Evolutionary conservation across 1,140 invertebrate species (phyloP), one percentile per base, ranked within the genome.

Genomic region (Papilio machaon): DNA sequence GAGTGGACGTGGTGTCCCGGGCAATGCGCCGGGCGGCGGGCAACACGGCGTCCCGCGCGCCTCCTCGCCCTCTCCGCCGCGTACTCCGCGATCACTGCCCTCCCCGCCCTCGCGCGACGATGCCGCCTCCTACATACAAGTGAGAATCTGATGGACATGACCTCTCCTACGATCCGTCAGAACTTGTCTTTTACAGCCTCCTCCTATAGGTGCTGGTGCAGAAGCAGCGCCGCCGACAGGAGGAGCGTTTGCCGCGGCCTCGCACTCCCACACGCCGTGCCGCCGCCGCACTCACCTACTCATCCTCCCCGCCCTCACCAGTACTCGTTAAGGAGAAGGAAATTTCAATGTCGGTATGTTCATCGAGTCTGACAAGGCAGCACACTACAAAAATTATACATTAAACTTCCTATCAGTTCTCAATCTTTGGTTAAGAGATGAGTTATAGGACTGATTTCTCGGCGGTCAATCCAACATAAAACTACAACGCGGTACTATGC

Each of bases 101-200:
- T 74, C 81, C 11, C 76, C 52, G 52, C 75, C 75, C 5, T 58
- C 75, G 49, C 75, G 60, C 60, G 83, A 84, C 23, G 79, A 81
- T n/a, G 76, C 81, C 3, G 77, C 80, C 17, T 84, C 83, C 10
- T 84, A 84, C 38, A 77, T 84, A 7, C 83, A 84, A 74, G 83
- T 84, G 5, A 7, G 4, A 15, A 13, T 52, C 15, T 7, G 49
- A 15, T 10, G 38, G 30, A 73, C 70, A 6, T 73, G 35, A 67
- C 38, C 5, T 49, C n/a, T n/a, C 19, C 2, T 46, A 47, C 0
- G 11, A 46, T 74, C 7, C 19, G 17, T 47, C 47, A 75, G 6
- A 43, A 73, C 79, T 49, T 78, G 13, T 75, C 30, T 64, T 73
- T 58, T 49, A 52, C 47, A 54, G 15, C 43, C 11, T 17, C 54